A percentile compares a stretch with the other conserved stretches of the same genome.
phyloP scores from a whole-genome alignment of 2,113 vertebrate species.

The Danionella cerebrum region DNA sequence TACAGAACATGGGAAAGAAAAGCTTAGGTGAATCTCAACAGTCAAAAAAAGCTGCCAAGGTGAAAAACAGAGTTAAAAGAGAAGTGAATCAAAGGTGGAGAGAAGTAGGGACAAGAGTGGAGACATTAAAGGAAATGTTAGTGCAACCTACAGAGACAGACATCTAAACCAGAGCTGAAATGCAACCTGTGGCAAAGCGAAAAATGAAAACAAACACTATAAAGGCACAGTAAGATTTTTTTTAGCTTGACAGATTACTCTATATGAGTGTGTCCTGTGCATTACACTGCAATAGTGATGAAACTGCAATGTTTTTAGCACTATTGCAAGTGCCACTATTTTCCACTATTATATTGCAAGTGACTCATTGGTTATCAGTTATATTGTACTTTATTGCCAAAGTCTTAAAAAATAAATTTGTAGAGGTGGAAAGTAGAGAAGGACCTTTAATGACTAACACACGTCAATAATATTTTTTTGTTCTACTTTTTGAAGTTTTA shows the following conservation, averaged over 20 bases:
- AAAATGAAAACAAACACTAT: background rate
- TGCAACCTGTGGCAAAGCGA: slow-evolving; percentile 13
- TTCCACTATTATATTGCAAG: no score
- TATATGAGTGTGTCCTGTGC: background rate
- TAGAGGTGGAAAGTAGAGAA: no score
- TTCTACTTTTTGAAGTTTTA: no score
- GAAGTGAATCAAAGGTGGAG: background rate
- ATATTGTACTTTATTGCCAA: no score
- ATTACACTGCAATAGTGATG: slow-evolving; percentile 5
- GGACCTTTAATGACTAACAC: no score
- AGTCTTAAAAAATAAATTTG: no score
- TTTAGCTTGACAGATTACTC: background rate
- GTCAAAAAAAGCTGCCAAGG: background rate
- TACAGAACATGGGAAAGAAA: background rate
- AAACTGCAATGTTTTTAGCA: background rate
- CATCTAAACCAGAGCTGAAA: slow-evolving; percentile 7
- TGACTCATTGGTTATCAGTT: no score
- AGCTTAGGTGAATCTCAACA: background rate
- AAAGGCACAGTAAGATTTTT: background rate
- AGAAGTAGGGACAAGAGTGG: background rate
- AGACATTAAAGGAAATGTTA: background rate
- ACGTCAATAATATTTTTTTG: no score
- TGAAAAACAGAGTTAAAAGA: background rate
- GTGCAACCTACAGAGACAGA: background rate
- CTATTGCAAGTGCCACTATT: background rate